Evolutionary conservation across 2,797 vertebrate species (phyloP).

Genomic region (Hafferia zeledoni): DNA sequence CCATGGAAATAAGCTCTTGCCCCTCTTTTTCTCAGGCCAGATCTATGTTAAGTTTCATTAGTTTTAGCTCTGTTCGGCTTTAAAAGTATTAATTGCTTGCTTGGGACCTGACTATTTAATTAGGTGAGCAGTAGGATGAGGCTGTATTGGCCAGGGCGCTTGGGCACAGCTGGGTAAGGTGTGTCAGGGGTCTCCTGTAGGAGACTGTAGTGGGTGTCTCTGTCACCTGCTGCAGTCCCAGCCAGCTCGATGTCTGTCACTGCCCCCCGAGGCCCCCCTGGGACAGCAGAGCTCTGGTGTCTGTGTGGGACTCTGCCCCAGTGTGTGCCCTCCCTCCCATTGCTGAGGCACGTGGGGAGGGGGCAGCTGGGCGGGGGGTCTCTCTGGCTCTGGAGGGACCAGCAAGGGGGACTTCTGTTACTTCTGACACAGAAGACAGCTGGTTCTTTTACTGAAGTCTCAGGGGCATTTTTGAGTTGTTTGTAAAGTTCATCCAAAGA

Average conservation of each 20-base stretch:
- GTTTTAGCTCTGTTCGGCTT: background rate
- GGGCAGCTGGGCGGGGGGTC: background rate
- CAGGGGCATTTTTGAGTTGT: background rate
- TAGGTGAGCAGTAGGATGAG: background rate
- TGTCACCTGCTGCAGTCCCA: background rate
- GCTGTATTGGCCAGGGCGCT: background rate
- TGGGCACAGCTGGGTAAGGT: background rate
- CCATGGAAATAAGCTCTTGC: background rate
- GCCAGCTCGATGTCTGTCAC: background rate
- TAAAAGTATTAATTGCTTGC: background rate
- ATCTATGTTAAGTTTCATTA: background rate
- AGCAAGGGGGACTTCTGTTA: background rate
- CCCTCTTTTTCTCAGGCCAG: background rate
- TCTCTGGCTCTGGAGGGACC: background rate
- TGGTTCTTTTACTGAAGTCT: background rate
- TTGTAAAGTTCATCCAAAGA: background rate
- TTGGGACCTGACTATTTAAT: background rate
- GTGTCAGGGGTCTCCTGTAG: fast-evolving
- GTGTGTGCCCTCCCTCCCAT: background rate
- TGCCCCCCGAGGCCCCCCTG: background rate
- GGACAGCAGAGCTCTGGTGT: background rate
- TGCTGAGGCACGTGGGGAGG: fast-evolving
- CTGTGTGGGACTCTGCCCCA: background rate
- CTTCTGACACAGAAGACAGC: background rate
- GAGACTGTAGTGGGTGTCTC: background rate